Evolutionary conservation across 2,797 vertebrate species (phyloP), one percentile per base, ranked within the genome.

Genomic region (Sebastes matsubarae): DNA sequence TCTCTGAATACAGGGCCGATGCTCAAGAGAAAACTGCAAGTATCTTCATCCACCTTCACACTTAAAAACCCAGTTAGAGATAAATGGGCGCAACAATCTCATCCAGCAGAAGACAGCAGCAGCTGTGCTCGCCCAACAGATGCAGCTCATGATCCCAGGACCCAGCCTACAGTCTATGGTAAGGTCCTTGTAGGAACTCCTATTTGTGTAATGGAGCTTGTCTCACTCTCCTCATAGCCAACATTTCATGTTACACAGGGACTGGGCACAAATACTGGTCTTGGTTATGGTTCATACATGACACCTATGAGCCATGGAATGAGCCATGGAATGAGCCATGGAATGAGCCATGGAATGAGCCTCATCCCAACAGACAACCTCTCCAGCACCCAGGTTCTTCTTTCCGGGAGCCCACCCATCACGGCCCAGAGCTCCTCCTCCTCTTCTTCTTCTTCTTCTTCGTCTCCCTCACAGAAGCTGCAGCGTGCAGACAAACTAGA

Each of bases 41-140:
- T 99, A 99, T 91, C 98, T 99, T 92, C 99, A 99, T 93, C 99
- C 99, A 77, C 99, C 99, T 60, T 97, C 97, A 66, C 99, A 99
- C 95, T 96, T 99, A 91, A 99, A 99, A 97, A 99, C 98, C 68
- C 99, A 99, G 80, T 94, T 99, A 90, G 98, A 99, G 95, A 99
- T 99, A 93, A 99, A 99, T 83, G 99, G 99, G 75, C 97, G 99
- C 81, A 99, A 99, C 96, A 99, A 99, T 93, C 96, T 99, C 91
- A 99, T 99, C 91, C 99, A 99, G 87, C 99, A 99, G 92, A 99
- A 99, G 95, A 99, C 99, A 1, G 98, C 98, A 74, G 99, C 98
- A 24, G 98, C 98, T 0, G 98, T 99, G 96, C 94, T 99, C 1
- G 98, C 99, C 65, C 99, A 99, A 88, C 99, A 99, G 95, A 99